These are phyloP conservation scores for Eupristina koningsbergeri DNA, from an alignment of 1,140 invertebrate species.

Conservation along the genomic window DNA sequence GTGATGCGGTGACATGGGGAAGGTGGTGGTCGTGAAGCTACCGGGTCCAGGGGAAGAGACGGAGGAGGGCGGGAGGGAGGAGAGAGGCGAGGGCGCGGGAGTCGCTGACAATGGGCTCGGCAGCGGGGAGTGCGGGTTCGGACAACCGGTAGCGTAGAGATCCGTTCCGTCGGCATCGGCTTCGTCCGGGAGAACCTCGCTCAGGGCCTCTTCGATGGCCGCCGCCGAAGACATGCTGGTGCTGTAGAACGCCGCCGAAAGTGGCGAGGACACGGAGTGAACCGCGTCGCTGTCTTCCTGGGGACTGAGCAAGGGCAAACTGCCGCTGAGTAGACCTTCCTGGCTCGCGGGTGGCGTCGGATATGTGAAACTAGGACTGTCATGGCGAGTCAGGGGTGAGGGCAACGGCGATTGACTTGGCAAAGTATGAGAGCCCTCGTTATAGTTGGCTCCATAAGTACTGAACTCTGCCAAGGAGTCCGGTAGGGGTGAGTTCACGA, in stretches of 20 bases:
- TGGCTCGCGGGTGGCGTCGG: conserved; percentile 88
- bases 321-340: conserved; percentile 77
- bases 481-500: conserved; percentile 82
- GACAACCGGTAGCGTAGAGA: conserved; percentile 73
- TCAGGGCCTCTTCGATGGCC: conserved; percentile 86
- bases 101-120: conserved; percentile 77
- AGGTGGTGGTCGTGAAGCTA: conserved; percentile 70
- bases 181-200: conserved; percentile 85
- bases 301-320: conserved; percentile 73
- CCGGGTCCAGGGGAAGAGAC: conserved; percentile 74
- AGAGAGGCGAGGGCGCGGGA: conserved; percentile 76
- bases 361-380: conserved; percentile 82
- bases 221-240: conserved; percentile 88
- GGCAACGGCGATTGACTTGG: conserved; percentile 76
- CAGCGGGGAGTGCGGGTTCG: conserved; percentile 78
- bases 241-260: conserved; percentile 88
- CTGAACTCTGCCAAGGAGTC: conserved; percentile 87
- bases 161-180: conserved; percentile 77
- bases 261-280: conserved; percentile 79
- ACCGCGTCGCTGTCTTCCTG: conserved; percentile 75
- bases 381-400: conserved; percentile 78
- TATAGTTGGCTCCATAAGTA: conserved; percentile 76
- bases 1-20: conserved; percentile 74
- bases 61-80: conserved; percentile 74
- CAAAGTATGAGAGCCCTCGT: conserved; percentile 73